Evolutionary conservation across 2,113 vertebrate genomes (phyloP).

Genomic region (Scophthalmus maximus): DNA sequence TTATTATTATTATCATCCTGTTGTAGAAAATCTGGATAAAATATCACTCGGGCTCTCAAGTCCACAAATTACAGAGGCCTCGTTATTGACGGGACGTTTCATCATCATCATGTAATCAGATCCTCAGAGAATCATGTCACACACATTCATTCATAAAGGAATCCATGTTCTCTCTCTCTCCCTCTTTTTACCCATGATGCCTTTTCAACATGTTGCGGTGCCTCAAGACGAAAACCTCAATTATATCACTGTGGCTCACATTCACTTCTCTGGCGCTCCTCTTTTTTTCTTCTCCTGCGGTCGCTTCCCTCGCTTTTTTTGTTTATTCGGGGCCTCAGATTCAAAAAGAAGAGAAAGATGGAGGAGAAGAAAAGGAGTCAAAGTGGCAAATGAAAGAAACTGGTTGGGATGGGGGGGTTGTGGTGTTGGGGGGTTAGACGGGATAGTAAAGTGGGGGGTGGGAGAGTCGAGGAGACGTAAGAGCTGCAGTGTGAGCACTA

Average conservation of each 20-base stretch:
- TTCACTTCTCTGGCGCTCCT: slow-evolving; percentile 26
- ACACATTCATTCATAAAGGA: slow-evolving; percentile 49
- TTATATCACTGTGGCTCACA: slow-evolving; percentile 63
- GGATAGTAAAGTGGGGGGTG: slow-evolving; percentile 40
- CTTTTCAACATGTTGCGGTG: slow-evolving; percentile 76
- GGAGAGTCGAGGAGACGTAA: slow-evolving; percentile 16
- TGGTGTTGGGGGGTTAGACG: not conserved
- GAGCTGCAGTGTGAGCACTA: slow-evolving; percentile 78
- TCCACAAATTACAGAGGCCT: slow-evolving; percentile 32
- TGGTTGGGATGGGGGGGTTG: not conserved
- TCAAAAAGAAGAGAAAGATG: slow-evolving; percentile 18
- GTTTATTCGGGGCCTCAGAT: slow-evolving; percentile 9
- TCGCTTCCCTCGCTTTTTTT: slow-evolving; percentile 12
- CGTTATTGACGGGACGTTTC: slow-evolving; percentile 45
- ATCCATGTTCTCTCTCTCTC: slow-evolving; percentile 21
- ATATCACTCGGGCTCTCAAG: slow-evolving; percentile 5
- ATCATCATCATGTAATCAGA: slow-evolving; percentile 40
- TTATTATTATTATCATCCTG: not conserved
- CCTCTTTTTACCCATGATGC: slow-evolving; percentile 53
- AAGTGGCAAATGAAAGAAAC: slow-evolving; percentile 24
- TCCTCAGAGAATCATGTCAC: slow-evolving; percentile 13
- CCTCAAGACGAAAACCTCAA: slow-evolving; percentile 66
- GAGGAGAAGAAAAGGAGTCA: slow-evolving; percentile 15
- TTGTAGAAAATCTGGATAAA: slow-evolving; percentile 15
- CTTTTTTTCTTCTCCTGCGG: slow-evolving; percentile 41